These are phyloP conservation scores for Hippasteria phrygiana DNA, from an alignment of 53 echinoderm and acorn worm genomes.

Conservation along the genomic window DNA sequence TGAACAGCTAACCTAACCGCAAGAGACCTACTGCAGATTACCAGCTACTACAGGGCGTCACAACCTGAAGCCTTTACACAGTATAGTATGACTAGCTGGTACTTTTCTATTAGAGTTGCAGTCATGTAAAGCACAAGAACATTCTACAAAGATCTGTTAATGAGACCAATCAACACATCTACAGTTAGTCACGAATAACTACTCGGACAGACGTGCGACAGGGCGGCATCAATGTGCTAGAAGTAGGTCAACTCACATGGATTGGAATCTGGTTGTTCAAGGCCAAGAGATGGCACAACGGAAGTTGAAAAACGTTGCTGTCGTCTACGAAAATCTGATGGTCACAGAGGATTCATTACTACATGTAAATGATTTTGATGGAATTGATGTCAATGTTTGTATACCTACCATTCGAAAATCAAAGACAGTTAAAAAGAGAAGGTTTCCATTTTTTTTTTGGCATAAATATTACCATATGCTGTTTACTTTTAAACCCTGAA, in stretches of 20 bases:
- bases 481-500: too few relatives aligned
- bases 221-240: background rate
- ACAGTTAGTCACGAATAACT: background rate
- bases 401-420: too few relatives aligned
- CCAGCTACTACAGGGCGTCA: background rate
- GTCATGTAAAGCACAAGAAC: background rate
- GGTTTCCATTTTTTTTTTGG: too few relatives aligned
- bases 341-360: background rate
- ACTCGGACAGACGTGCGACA: background rate
- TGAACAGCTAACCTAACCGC: background rate
- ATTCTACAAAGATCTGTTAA: too few relatives aligned
- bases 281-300: background rate
- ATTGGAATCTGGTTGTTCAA: background rate
- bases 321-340: constrained; percentile 12
- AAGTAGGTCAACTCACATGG: constrained; percentile 29
- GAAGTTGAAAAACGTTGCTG: constrained; percentile 36
- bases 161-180: background rate
- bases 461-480: too few relatives aligned
- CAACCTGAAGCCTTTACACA: background rate
- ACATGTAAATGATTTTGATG: too few relatives aligned
- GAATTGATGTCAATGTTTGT: too few relatives aligned
- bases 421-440: too few relatives aligned
- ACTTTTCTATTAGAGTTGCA: too few relatives aligned
- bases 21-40: background rate
- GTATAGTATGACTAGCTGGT: background rate